phyloP scores from a whole-genome alignment of 2,797 vertebrate genomes.

The Peromyscus aztecus region DNA sequence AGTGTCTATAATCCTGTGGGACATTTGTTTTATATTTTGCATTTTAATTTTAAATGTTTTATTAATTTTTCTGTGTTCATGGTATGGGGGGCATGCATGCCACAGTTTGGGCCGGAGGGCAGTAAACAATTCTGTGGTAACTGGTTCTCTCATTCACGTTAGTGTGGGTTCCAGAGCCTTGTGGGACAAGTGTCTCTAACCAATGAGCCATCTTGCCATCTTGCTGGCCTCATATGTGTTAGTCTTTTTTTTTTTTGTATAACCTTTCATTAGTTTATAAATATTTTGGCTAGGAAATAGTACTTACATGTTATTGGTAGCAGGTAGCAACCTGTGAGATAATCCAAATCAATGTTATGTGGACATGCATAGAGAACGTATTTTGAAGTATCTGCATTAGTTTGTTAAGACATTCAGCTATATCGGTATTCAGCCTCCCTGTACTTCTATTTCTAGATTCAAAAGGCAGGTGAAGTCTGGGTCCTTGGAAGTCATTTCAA shows the following conservation, averaged over 20 bases:
- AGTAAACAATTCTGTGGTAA: neutral
- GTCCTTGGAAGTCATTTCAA: slow-evolving; percentile 93
- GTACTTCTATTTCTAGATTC: slow-evolving; percentile 86
- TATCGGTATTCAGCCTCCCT: slow-evolving; percentile 45
- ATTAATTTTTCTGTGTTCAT: neutral
- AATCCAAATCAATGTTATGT: slow-evolving; percentile 32
- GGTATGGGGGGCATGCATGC: neutral
- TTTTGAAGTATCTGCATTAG: slow-evolving; percentile 41
- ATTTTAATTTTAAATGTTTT: neutral
- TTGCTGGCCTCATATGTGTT: neutral
- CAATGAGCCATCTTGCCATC: neutral
- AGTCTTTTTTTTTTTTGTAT: neutral
- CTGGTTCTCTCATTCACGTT: neutral
- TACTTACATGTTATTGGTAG: neutral
- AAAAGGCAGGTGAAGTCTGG: slow-evolving; percentile 91
- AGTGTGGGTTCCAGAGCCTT: neutral
- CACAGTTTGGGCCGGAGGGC: neutral
- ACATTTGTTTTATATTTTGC: neutral
- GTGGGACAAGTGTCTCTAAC: neutral
- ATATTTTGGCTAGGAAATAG: slow-evolving; percentile 15
- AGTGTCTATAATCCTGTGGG: neutral
- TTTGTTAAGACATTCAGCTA: slow-evolving; percentile 59
- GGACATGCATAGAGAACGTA: neutral
- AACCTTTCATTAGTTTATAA: neutral
- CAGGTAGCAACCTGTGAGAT: neutral